Conservation (phyloP, 37 sponge, comb jelly and placozoan species). For the Chondrilla cf. caribensis region DNA sequence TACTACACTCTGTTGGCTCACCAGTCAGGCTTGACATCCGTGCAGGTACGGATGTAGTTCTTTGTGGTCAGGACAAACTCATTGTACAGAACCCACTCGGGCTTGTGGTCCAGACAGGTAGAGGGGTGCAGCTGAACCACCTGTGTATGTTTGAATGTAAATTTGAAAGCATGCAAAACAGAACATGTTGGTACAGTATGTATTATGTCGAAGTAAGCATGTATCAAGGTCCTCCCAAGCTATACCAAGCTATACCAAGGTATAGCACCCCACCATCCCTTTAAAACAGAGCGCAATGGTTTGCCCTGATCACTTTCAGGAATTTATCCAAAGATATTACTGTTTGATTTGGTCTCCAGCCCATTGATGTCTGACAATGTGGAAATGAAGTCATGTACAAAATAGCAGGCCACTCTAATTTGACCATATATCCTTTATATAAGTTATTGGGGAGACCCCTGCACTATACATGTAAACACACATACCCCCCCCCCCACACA, state of each 20-base stretch:
- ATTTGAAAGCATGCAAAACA: neutral
- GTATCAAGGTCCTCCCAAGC: neutral
- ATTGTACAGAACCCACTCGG: slow-evolving; percentile 99
- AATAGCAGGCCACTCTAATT: too few species aligned
- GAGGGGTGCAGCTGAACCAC: slow-evolving; percentile 99
- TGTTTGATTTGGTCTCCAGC: too few species aligned
- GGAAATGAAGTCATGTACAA: too few species aligned
- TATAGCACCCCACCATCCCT: too few species aligned
- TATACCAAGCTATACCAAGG: neutral
- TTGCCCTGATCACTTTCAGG: too few species aligned
- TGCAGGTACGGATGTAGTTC: slow-evolving; percentile 97
- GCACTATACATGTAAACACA: neutral
- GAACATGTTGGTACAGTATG: neutral
- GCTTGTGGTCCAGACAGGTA: slow-evolving; percentile 98
- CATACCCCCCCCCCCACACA: neutral
- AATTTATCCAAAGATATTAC: too few species aligned
- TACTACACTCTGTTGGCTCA: too few species aligned
- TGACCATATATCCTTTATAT: too few species aligned
- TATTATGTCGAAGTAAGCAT: neutral
- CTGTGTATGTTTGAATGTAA: neutral
- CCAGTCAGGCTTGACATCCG: slow-evolving; percentile 98
- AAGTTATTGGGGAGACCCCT: too few species aligned
- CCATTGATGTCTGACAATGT: too few species aligned
- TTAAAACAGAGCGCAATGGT: too few species aligned
- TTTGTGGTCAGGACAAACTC: slow-evolving; percentile 99